Conservation (phyloP, 2,113 vertebrate genomes). For the Ictidomys tridecemlineatus region DNA sequence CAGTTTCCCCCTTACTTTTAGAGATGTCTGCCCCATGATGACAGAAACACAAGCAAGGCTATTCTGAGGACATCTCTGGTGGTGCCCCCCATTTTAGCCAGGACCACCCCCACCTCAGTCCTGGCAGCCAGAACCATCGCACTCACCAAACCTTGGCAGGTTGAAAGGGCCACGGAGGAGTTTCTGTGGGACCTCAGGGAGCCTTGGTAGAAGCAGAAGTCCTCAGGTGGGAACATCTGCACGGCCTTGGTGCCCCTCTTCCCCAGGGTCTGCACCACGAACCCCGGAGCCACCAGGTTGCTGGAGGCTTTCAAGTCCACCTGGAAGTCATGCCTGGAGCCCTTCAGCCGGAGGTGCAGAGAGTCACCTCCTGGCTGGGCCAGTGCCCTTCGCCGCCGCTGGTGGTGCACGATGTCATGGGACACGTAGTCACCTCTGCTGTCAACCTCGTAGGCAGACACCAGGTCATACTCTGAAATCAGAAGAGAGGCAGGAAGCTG, state of each 20-base stretch:
- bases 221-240: constrained; percentile 85
- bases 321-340: constrained; percentile 91
- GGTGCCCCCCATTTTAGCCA: rapidly evolving
- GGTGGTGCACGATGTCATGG: constrained; percentile 89
- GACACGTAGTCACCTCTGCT: constrained; percentile 89
- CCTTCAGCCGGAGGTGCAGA: constrained; percentile 90
- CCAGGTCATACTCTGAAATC: constrained; percentile 91
- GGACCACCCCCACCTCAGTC: rapidly evolving
- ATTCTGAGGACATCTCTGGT: background rate
- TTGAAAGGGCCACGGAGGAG: constrained; percentile 93
- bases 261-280: constrained; percentile 91
- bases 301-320: constrained; percentile 89
- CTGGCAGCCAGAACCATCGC: rapidly evolving
- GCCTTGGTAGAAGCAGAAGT: constrained; percentile 95
- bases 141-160: constrained; percentile 95
- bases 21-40: background rate
- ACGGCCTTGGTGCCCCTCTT: constrained; percentile 88
- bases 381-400: constrained; percentile 85
- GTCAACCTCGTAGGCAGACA: constrained; percentile 92
- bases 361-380: constrained; percentile 37
- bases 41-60: rapidly evolving
- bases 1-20: background rate
- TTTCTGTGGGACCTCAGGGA: constrained; percentile 89
- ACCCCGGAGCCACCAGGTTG: constrained; percentile 90
- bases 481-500: background rate